Percentiles rank a stretch among this genome's conserved stretches.
Evolutionary conservation across 2,113 vertebrate genomes (phyloP).

Genomic region (Pachyramphus minor): DNA sequence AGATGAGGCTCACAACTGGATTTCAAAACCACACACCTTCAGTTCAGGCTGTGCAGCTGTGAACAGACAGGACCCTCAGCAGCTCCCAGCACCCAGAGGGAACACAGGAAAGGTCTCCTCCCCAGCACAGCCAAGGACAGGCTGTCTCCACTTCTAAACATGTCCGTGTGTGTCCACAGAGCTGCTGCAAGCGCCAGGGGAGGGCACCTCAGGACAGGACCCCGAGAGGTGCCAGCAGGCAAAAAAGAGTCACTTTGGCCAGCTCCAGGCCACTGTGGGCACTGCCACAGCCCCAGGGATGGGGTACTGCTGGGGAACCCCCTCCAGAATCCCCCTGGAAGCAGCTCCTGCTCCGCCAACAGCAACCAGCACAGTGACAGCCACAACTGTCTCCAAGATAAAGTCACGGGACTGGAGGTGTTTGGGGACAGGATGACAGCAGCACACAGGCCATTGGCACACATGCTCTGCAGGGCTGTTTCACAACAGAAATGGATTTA

Average conservation of each 20-base stretch:
- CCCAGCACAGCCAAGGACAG: not conserved
- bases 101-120: not conserved
- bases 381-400: not conserved
- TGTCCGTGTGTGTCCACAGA: not conserved
- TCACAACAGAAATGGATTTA: not conserved
- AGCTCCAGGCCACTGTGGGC: not conserved
- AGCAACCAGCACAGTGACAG: not conserved
- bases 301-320: not conserved
- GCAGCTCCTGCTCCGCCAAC: not conserved
- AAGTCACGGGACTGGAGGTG: accelerated
- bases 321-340: not conserved
- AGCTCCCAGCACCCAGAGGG: not conserved
- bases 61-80: not conserved
- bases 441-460: accelerated
- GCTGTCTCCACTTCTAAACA: not conserved
- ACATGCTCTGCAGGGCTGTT: not conserved
- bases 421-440: not conserved
- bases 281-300: accelerated
- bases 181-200: not conserved
- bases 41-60: not conserved
- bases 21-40: not conserved
- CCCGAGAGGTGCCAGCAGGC: not conserved
- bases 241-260: not conserved
- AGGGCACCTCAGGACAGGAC: not conserved
- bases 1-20: not conserved